Conservation (phyloP, 2,113 vertebrate genomes). For the Empidonax traillii region DNA sequence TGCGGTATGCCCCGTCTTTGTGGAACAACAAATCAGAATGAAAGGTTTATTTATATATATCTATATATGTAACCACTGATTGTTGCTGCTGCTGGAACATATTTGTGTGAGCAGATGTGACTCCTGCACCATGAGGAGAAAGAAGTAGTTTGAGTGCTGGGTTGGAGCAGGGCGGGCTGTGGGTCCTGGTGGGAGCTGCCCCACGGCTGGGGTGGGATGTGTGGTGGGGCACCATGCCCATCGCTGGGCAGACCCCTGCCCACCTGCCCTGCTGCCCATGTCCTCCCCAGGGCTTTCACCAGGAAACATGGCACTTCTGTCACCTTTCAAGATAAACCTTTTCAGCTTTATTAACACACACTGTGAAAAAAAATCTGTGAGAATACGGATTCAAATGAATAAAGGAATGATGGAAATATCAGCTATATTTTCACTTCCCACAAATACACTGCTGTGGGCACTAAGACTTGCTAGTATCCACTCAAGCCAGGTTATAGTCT, state of each 20-base stretch:
- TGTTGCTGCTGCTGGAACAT: not conserved
- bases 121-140: not conserved
- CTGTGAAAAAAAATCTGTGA: not conserved
- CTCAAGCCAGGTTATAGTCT: not conserved
- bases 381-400: not conserved
- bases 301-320: not conserved
- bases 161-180: not conserved
- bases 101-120: not conserved
- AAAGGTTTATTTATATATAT: not conserved
- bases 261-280: fast-evolving
- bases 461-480: not conserved
- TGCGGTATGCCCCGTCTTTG: not conserved
- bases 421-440: not conserved
- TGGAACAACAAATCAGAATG: not conserved
- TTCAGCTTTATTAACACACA: not conserved
- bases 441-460: not conserved
- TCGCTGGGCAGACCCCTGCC: fast-evolving
- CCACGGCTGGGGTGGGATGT: not conserved
- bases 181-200: not conserved
- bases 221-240: fast-evolving
- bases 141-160: not conserved
- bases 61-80: not conserved
- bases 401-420: not conserved
- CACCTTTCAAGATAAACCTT: not conserved
- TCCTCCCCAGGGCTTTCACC: not conserved